Conservation (phyloP, 2,888 invertebrate genomes). For the Busseola fusca region DNA sequence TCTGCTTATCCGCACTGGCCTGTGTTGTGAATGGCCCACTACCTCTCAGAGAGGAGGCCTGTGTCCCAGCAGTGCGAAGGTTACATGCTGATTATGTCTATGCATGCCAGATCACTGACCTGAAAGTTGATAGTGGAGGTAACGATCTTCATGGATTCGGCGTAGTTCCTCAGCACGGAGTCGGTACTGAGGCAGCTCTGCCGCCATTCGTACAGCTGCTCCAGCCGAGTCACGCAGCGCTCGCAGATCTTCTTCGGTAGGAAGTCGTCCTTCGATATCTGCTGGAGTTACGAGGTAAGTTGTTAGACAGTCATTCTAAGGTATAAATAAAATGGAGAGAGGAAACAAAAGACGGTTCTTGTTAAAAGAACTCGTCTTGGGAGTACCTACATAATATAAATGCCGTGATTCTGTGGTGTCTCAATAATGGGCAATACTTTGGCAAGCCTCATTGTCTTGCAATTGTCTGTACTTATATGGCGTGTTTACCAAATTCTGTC, state of each 20-base stretch:
- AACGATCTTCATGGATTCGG: constrained; percentile 91
- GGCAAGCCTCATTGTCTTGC: not conserved
- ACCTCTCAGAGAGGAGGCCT: not conserved
- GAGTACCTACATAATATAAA: not conserved
- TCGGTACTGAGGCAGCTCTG: constrained; percentile 91
- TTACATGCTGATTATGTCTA: not conserved
- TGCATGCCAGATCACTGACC: constrained; percentile 75
- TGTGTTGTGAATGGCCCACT: not conserved
- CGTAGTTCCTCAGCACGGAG: constrained; percentile 91
- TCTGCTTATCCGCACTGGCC: not conserved
- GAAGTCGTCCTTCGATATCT: constrained; percentile 92
- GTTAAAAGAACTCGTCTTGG: not conserved
- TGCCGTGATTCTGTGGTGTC: not conserved
- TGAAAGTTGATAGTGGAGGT: constrained; percentile 91
- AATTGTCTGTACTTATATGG: not conserved
- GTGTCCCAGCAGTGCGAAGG: not conserved
- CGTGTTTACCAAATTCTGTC: not conserved
- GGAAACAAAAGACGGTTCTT: too few relatives aligned
- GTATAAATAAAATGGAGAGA: not conserved
- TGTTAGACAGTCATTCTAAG: constrained; percentile 43
- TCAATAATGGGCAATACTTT: not conserved
- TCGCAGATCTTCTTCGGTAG: constrained; percentile 93
- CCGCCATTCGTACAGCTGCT: constrained; percentile 92
- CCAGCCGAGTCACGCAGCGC: constrained; percentile 90
- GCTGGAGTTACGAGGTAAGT: constrained; percentile 71